Conservation (phyloP, 2,797 vertebrate species). For the Nannoperca australis region DNA sequence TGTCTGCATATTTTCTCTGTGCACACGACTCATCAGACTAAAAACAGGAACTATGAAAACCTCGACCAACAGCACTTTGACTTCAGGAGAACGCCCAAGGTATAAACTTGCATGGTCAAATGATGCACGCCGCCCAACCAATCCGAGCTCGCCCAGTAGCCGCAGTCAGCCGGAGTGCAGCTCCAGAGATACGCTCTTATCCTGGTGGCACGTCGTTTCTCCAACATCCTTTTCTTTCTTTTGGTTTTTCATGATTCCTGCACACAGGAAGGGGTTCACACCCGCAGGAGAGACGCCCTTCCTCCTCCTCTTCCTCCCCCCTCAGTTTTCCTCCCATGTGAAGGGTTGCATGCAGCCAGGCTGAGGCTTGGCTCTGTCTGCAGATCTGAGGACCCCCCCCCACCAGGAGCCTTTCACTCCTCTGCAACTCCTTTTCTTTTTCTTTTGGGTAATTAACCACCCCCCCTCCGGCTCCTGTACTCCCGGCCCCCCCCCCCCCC, state of each 20-base stretch:
- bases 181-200: conserved; percentile 86
- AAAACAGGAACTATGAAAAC: conserved; percentile 99
- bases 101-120: conserved; percentile 98
- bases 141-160: conserved; percentile 87
- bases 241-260: conserved; percentile 82
- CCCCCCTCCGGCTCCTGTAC: conserved; percentile 19
- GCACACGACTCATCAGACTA: conserved; percentile 99
- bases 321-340: conserved; percentile 57
- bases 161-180: conserved; percentile 79
- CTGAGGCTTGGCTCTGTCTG: conserved; percentile 65
- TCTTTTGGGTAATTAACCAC: conserved; percentile 73
- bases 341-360: conserved; percentile 92
- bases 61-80: conserved; percentile 99
- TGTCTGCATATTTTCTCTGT: conserved; percentile 99
- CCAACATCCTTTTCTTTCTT: conserved; percentile 77
- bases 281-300: conserved; percentile 77
- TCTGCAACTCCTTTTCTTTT: conserved; percentile 77
- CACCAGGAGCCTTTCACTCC: conserved; percentile 82
- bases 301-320: conserved; percentile 84
- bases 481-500: conserved; percentile 55
- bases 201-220: conserved; percentile 89
- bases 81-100: conserved; percentile 99
- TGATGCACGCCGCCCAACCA: conserved; percentile 99
- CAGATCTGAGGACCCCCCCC: conserved; percentile 80
- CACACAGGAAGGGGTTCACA: conserved; percentile 80